Conservation (phyloP, 1,140 invertebrate genomes). For the Sesamia nonagrioides region DNA sequence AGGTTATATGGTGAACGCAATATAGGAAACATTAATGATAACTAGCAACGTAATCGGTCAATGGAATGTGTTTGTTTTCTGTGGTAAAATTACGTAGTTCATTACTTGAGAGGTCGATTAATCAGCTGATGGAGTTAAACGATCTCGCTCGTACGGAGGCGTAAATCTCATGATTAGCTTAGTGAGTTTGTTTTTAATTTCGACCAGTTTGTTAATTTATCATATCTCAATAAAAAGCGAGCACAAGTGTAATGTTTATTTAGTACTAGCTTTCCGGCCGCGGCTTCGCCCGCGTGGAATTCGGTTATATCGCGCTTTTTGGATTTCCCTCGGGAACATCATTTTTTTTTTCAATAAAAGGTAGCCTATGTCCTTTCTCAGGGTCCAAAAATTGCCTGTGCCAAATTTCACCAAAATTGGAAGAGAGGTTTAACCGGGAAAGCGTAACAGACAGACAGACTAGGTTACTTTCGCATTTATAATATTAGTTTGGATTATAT, state of each 20-base stretch:
- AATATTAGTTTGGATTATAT: too few relatives aligned
- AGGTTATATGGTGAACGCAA: slow-evolving; percentile 15
- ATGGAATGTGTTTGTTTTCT: slow-evolving; percentile 46
- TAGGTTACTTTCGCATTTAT: too few relatives aligned
- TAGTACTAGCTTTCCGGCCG: too few relatives aligned
- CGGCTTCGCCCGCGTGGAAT: too few relatives aligned
- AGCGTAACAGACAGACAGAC: too few relatives aligned
- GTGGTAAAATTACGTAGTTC: slow-evolving; percentile 29
- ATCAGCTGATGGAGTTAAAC: slow-evolving; percentile 46
- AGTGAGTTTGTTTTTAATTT: slow-evolving; percentile 7
- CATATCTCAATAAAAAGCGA: slow-evolving; percentile 23
- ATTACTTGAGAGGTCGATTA: slow-evolving; percentile 42
- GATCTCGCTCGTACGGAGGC: slow-evolving; percentile 18
- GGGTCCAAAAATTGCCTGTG: too few relatives aligned
- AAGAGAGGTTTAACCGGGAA: too few relatives aligned
- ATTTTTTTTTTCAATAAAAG: too few relatives aligned
- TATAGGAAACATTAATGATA: slow-evolving; percentile 43
- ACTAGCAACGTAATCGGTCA: slow-evolving; percentile 33
- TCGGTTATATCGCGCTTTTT: too few relatives aligned
- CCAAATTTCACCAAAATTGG: too few relatives aligned
- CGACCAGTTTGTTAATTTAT: slow-evolving; percentile 10
- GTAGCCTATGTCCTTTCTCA: too few relatives aligned
- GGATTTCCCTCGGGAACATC: too few relatives aligned
- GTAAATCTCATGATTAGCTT: slow-evolving; percentile 21
- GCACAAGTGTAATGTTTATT: slow-evolving; percentile 16